Evolutionary conservation across 2,888 invertebrate species (phyloP).

Genomic region (Zhuqinia jingwanae): DNA sequence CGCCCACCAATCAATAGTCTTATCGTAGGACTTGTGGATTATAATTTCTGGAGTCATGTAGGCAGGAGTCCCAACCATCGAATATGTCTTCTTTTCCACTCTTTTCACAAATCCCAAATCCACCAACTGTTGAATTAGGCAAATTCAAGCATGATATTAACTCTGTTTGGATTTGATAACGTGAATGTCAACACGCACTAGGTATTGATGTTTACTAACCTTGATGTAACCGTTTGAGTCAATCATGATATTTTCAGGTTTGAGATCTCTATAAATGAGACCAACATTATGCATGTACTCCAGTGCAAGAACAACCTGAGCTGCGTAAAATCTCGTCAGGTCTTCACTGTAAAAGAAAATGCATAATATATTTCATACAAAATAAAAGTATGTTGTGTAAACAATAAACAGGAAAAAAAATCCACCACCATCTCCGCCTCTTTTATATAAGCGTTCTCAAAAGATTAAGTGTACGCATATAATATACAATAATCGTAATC

Average conservation of each 20-base stretch:
- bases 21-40: slow-evolving; percentile 20
- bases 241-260: slow-evolving; percentile 69
- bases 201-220: no score
- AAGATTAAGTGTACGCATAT: no score
- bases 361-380: not conserved
- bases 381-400: not conserved
- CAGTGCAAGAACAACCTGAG: slow-evolving; percentile 61
- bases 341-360: slow-evolving; percentile 46
- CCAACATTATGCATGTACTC: slow-evolving; percentile 66
- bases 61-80: slow-evolving; percentile 7
- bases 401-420: slow-evolving; percentile 18
- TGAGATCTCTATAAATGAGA: slow-evolving; percentile 66
- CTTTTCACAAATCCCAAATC: slow-evolving; percentile 56
- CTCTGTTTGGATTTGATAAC: no score
- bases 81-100: not conserved
- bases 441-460: no score
- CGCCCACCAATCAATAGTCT: slow-evolving; percentile 10
- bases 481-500: no score
- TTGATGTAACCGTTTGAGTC: slow-evolving; percentile 58
- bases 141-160: not conserved
- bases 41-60: not conserved
- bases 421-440: not conserved
- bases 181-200: not conserved
- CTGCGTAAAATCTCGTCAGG: slow-evolving; percentile 58
- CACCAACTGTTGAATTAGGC: slow-evolving; percentile 7